Conservation (phyloP, 2,797 vertebrate species). For the Tragelaphus eurycerus region DNA sequence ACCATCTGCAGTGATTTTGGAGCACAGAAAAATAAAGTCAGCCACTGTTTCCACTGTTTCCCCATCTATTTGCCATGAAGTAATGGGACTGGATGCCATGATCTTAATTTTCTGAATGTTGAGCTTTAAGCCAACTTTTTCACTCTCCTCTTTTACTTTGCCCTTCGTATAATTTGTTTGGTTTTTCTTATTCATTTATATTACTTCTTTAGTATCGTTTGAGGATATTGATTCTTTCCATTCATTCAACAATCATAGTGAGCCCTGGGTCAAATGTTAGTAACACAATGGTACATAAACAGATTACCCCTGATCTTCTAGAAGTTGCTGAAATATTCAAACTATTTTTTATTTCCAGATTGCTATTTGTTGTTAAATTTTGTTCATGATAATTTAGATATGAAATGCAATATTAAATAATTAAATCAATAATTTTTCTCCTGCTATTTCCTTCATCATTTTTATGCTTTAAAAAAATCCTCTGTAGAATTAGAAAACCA, state of each 20-base stretch:
- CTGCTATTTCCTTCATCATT: neutral
- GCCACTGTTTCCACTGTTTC: no score
- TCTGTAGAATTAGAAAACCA: neutral
- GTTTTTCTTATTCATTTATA: neutral
- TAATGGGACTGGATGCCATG: no score
- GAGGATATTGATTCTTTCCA: neutral
- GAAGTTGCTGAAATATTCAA: neutral
- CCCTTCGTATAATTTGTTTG: neutral
- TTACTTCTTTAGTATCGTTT: neutral
- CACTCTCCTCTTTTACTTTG: neutral
- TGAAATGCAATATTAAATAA: neutral
- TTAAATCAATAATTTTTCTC: neutral
- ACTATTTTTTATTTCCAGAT: constrained; percentile 3
- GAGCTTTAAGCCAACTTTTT: no score
- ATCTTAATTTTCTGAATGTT: no score
- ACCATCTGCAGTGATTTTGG: no score
- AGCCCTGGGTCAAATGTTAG: neutral
- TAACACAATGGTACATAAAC: neutral
- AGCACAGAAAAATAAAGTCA: no score
- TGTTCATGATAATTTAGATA: constrained; percentile 1
- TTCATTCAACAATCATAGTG: neutral
- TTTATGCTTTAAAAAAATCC: neutral
- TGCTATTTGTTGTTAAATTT: neutral
- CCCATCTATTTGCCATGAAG: no score
- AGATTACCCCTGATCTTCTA: neutral